Conservation (phyloP, 2,797 vertebrate genomes). For the Lagodon rhomboides region DNA sequence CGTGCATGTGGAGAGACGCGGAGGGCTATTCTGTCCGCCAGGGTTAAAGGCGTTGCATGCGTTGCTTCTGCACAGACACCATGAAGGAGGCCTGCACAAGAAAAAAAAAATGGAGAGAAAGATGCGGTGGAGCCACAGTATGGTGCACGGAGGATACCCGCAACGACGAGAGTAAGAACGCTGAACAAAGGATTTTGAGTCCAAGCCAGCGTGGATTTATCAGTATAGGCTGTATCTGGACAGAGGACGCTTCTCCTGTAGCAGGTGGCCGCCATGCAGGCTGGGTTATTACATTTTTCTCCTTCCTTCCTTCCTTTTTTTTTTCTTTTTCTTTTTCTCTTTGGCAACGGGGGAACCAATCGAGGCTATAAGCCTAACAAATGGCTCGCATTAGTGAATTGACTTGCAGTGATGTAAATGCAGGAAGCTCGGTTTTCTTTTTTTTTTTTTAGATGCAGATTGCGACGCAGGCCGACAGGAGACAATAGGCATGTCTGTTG, state of each 20-base stretch:
- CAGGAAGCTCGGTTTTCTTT: constrained; percentile 39
- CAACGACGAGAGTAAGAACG: constrained; percentile 57
- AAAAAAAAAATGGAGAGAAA: constrained; percentile 49
- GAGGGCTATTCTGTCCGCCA: constrained; percentile 6
- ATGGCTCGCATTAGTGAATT: constrained; percentile 45
- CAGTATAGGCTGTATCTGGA: constrained; percentile 55
- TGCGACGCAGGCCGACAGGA: constrained; percentile 23
- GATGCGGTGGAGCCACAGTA: constrained; percentile 50
- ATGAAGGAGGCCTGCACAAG: constrained; percentile 50
- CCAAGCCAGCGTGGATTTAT: constrained; percentile 67
- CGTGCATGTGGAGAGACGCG: constrained; percentile 50
- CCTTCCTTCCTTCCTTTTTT: constrained; percentile 21
- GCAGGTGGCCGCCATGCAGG: constrained; percentile 61
- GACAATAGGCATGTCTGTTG: constrained; percentile 39
- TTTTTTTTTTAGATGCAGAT: constrained; percentile 59
- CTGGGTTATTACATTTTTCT: constrained; percentile 45
- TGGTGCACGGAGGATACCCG: constrained; percentile 60
- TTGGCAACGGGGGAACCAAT: constrained; percentile 27
- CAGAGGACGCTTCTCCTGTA: constrained; percentile 54
- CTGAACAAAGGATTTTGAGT: constrained; percentile 76
- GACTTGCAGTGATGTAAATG: constrained; percentile 51
- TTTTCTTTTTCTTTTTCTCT: background rate
- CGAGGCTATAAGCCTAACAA: constrained; percentile 51
- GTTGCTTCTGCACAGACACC: constrained; percentile 20
- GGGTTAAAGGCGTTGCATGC: background rate